Evolutionary conservation across 2,113 vertebrate species (phyloP).

Genomic region (Callocephalon fimbriatum): DNA sequence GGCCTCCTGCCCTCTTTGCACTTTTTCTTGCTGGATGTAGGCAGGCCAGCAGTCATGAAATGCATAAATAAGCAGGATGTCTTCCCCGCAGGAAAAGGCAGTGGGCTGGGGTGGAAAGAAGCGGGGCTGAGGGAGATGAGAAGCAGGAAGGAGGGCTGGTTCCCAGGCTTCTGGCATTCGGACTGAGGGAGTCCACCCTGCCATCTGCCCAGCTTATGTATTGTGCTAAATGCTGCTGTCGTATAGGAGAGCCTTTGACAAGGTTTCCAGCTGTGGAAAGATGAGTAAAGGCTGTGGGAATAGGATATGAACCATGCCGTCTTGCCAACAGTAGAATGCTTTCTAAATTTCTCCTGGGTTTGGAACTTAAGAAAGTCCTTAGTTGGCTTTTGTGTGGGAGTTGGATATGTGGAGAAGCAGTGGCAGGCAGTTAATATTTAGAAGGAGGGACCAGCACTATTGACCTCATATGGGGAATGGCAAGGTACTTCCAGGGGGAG

Average conservation of each 20-base stretch:
- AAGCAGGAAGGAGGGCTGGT: constrained; percentile 70
- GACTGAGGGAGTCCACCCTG: constrained; percentile 41
- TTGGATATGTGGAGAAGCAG: not conserved
- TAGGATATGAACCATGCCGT: constrained; percentile 32
- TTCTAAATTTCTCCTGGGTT: constrained; percentile 51
- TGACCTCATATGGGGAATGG: not conserved
- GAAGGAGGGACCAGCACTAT: not conserved
- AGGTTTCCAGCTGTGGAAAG: constrained; percentile 69
- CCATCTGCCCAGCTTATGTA: constrained; percentile 61
- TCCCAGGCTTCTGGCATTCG: constrained; percentile 69
- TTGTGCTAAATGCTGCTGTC: constrained; percentile 49
- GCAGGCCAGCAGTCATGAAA: constrained; percentile 14
- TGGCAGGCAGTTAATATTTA: constrained; percentile 28
- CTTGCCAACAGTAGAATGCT: constrained; percentile 50
- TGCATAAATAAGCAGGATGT: constrained; percentile 59
- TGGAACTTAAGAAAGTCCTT: constrained; percentile 8
- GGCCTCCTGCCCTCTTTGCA: constrained; percentile 28
- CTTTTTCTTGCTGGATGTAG: not conserved
- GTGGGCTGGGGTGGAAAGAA: constrained; percentile 15
- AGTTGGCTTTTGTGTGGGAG: not conserved
- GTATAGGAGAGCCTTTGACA: constrained; percentile 47
- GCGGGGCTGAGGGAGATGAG: constrained; percentile 38
- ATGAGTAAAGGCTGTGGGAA: constrained; percentile 72
- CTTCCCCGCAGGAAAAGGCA: constrained; percentile 62
- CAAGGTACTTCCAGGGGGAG: not conserved